These are phyloP conservation scores for Tupaia chinensis DNA, from an alignment of 2,113 vertebrate species.

Conservation along the genomic window DNA sequence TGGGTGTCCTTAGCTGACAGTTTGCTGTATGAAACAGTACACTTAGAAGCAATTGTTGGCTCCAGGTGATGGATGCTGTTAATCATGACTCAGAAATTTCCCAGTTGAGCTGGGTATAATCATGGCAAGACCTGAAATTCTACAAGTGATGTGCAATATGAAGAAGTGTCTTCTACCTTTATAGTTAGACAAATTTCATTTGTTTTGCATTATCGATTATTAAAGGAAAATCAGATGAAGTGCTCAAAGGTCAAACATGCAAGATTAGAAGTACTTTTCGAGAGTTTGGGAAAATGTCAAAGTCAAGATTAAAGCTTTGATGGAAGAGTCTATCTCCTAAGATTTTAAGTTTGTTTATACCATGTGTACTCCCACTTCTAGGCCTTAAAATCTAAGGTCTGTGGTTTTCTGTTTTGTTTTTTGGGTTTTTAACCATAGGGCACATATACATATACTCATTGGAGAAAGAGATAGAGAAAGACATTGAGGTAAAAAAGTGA, in stretches of 20 bases:
- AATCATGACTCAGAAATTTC: slow-evolving; percentile 18
- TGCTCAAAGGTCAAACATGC: neutral
- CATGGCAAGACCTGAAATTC: slow-evolving; percentile 3
- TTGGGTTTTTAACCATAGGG: neutral
- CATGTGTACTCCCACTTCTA: too few species aligned
- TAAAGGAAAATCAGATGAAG: neutral
- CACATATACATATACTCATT: too few species aligned
- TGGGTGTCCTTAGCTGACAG: neutral
- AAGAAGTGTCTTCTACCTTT: neutral
- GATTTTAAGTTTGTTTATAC: neutral
- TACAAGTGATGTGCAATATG: neutral
- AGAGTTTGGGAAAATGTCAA: neutral
- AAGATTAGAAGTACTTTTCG: neutral
- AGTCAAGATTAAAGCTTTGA: neutral
- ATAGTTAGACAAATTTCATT: neutral
- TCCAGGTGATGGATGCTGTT: neutral
- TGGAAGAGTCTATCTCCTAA: neutral
- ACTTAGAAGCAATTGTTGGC: neutral
- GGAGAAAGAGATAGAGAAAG: too few species aligned
- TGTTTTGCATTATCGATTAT: neutral
- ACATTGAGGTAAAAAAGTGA: too few species aligned
- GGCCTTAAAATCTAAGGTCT: neutral
- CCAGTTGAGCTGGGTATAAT: neutral
- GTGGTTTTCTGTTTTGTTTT: neutral
- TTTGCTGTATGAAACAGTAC: neutral